Evolutionary conservation across 2,888 invertebrate genomes (phyloP), one percentile per base, ranked within the genome.

Genomic region (Apodemia zela): DNA sequence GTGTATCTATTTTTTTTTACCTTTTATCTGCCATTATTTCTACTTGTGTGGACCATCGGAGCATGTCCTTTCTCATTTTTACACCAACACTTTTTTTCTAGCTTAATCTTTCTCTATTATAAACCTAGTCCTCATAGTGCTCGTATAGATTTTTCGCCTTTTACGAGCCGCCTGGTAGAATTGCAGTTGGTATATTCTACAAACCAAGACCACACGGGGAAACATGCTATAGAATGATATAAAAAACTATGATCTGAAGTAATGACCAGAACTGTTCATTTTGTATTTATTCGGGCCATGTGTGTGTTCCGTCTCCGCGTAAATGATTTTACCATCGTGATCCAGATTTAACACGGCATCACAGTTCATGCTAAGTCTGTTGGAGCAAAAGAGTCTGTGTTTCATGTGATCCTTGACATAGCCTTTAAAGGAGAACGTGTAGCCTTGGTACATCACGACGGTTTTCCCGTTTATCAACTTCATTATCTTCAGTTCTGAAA

Each of bases 351-450:
- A 45, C 2, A 70, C 69, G 0, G 74, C 73, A 21, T 63, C 66
- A 61, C 75, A 75, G 8, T 60, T 64, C 7, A 10, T 54, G 5
- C 67, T 64, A 7, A 33, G 42, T 49, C 49, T 64, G 59, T 63
- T 71, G 38, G 72, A 69, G 54, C 73, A 68, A 59, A 66, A 66
- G 6, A 69, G 62, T 13, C 69, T 67, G 3, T 66, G 58, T 63
- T 70, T 70, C 7, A 63, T 60, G 33, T 7, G 0, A 33, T 33
- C 33, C 33, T 33, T 33, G 7, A 33, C 8, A 25, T 75, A n/a
- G 17, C 66, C 63, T 67, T 74, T 59, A 18, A 63, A 69, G 6
- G 74, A 75, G 67, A 72, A 80, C 65, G 63, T 74, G 18, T 69
- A 71, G 21, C 66, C 67, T 25, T 63, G 59, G 33, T 62, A 63